These are phyloP conservation scores for Scylla paramamosain DNA, from an alignment of 1,140 invertebrate species.

Conservation along the genomic window DNA sequence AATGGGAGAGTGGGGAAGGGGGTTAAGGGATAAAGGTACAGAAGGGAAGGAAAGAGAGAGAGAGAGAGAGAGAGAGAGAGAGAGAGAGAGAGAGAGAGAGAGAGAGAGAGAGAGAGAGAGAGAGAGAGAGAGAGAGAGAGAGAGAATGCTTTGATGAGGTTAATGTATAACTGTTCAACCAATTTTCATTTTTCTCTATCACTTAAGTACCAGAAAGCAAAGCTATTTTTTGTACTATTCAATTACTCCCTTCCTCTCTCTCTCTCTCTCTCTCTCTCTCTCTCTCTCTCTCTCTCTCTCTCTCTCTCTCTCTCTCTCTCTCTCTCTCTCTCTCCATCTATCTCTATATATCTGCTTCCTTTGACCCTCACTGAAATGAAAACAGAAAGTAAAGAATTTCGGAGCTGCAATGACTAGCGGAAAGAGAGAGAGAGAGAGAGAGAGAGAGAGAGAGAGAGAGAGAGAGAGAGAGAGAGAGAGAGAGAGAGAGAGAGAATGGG, in stretches of 20 bases:
- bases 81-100: not conserved
- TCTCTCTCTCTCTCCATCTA: not conserved
- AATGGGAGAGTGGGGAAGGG: not conserved
- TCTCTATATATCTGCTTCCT: slow-evolving; percentile 14
- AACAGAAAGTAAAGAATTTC: not conserved
- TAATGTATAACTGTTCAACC: too few relatives aligned
- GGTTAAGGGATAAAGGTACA: not conserved
- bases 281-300: not conserved
- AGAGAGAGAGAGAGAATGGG: not conserved
- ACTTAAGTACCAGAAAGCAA: too few relatives aligned
- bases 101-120: not conserved
- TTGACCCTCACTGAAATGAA: not conserved
- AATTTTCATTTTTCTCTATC: too few relatives aligned
- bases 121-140: not conserved
- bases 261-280: too few relatives aligned
- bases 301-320: too few relatives aligned
- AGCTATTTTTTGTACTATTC: too few relatives aligned
- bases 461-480: slow-evolving; percentile 20
- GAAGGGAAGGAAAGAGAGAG: not conserved
- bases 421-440: slow-evolving; percentile 9
- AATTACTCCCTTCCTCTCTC: too few relatives aligned
- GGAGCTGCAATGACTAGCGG: not conserved
- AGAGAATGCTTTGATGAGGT: too few relatives aligned
- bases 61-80: slow-evolving; percentile 5
- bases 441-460: slow-evolving; percentile 20